These are phyloP conservation scores for Cyclophora punctaria DNA, from an alignment of 2,888 invertebrate species.

Conservation along the genomic window DNA sequence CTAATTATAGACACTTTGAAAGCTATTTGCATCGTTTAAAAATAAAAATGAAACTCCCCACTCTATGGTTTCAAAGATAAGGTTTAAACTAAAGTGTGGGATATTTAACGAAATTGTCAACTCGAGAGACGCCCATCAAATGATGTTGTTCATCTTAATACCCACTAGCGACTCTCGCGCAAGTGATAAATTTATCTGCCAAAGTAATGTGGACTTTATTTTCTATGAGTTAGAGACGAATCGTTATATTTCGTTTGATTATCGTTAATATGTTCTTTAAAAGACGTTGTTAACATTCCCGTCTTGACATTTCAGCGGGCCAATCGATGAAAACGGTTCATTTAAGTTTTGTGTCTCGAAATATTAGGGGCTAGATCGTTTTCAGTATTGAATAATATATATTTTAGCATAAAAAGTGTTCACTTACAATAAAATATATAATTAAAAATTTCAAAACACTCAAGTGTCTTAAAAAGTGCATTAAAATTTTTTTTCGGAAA, in stretches of 20 bases:
- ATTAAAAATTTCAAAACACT: no score
- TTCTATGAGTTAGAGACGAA: slow-evolving; percentile 14
- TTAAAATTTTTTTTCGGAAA: no score
- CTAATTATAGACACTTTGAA: slow-evolving; percentile 65
- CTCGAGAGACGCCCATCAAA: slow-evolving; percentile 70
- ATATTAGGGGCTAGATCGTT: no score
- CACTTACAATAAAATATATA: no score
- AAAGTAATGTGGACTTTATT: slow-evolving; percentile 32
- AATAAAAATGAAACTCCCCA: slow-evolving; percentile 17
- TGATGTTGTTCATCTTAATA: slow-evolving; percentile 67
- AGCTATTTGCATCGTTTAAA: slow-evolving; percentile 72
- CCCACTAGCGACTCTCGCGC: slow-evolving; percentile 35
- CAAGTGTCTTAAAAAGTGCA: no score
- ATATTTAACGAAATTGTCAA: slow-evolving; percentile 55
- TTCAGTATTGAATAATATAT: no score
- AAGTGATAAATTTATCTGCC: slow-evolving; percentile 32
- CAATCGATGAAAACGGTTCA: slow-evolving; percentile 67
- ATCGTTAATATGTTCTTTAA: slow-evolving; percentile 50
- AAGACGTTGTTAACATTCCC: slow-evolving; percentile 62
- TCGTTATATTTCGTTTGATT: slow-evolving; percentile 12
- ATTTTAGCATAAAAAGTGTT: no score
- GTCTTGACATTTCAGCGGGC: slow-evolving; percentile 52
- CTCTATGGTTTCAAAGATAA: slow-evolving; percentile 17
- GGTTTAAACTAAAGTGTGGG: slow-evolving; percentile 10
- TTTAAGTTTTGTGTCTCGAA: no score